These are phyloP conservation scores for Ips nitidus DNA, from an alignment of 1,140 invertebrate genomes.

Conservation along the genomic window DNA sequence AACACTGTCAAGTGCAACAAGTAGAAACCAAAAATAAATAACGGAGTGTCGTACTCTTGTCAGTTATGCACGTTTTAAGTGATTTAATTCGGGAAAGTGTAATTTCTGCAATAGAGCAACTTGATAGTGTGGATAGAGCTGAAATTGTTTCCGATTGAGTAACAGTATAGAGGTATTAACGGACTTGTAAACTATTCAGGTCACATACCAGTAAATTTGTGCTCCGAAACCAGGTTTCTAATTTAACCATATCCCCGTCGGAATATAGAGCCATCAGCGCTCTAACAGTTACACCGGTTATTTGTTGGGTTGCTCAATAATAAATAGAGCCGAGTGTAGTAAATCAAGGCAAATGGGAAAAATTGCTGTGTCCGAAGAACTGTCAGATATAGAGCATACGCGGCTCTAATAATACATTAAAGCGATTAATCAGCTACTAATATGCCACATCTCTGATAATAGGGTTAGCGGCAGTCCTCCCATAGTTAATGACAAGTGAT, in stretches of 20 bases:
- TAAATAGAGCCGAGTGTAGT: neutral
- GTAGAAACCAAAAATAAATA: no score
- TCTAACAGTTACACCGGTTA: slow-evolving; percentile 1
- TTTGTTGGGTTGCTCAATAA: neutral
- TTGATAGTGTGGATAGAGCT: no score
- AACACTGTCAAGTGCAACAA: no score
- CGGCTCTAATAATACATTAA: neutral
- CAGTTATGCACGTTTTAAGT: no score
- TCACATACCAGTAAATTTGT: neutral
- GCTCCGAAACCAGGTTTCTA: neutral
- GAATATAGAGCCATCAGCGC: slow-evolving; percentile 4
- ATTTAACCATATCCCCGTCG: neutral
- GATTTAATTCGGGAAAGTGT: no score
- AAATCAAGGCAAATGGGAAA: neutral
- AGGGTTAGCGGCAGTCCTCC: neutral
- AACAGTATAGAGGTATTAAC: no score
- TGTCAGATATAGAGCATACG: neutral
- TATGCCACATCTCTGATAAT: slow-evolving; percentile 1
- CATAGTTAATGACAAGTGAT: slow-evolving; percentile 2
- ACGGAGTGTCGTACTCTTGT: no score
- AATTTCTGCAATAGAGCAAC: no score
- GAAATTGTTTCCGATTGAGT: no score
- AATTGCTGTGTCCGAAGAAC: neutral
- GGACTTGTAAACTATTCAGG: neutral
- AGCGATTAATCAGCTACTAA: neutral